These are phyloP conservation scores for Hyla sarda DNA, from an alignment of 2,113 vertebrate genomes.

Conservation along the genomic window DNA sequence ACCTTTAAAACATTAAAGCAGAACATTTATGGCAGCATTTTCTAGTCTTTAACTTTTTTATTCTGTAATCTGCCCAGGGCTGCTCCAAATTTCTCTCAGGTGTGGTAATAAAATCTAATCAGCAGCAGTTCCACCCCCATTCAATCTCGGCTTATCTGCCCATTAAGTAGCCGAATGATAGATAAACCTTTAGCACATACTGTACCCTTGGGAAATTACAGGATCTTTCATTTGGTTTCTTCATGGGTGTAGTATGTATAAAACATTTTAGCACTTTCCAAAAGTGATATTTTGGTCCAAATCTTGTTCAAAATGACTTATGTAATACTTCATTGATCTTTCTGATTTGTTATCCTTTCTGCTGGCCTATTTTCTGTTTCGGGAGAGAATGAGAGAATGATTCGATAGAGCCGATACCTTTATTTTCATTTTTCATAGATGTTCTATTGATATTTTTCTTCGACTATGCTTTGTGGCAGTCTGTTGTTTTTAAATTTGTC, in stretches of 20 bases:
- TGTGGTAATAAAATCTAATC: constrained; percentile 53
- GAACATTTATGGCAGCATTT: constrained; percentile 41
- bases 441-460: neutral
- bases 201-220: constrained; percentile 33
- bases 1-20: constrained; percentile 43
- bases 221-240: constrained; percentile 34
- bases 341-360: constrained; percentile 14
- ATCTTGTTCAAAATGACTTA: constrained; percentile 36
- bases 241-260: constrained; percentile 36
- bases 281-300: constrained; percentile 38
- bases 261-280: constrained; percentile 35
- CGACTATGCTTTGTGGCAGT: neutral
- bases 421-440: neutral
- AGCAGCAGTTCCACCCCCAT: constrained; percentile 14
- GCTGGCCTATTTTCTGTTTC: constrained; percentile 11
- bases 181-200: constrained; percentile 35
- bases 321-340: constrained; percentile 36
- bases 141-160: constrained; percentile 18
- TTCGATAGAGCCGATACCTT: constrained; percentile 6
- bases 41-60: constrained; percentile 46
- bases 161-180: constrained; percentile 43
- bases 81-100: constrained; percentile 17
- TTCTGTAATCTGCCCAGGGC: constrained; percentile 15
- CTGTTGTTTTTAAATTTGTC: neutral
- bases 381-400: neutral